Percentiles rank a stretch among this genome's conserved stretches.
phyloP scores from a whole-genome alignment of 2,888 invertebrate species.

The Itoplectis maculator region DNA sequence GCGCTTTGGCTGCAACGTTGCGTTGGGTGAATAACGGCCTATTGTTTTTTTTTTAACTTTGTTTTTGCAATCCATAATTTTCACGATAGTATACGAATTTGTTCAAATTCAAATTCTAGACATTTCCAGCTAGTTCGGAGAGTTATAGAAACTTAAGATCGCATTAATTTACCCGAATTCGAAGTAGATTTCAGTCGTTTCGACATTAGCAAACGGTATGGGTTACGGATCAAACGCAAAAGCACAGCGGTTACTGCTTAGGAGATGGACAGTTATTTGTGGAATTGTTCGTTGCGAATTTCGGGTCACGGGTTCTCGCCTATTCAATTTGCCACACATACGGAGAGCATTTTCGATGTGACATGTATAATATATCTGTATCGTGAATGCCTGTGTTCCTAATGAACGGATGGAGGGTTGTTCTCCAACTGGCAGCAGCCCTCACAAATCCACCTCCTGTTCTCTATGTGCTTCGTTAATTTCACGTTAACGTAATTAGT shows the following conservation, averaged over 20 bases:
- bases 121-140: not conserved
- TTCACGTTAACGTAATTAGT: slow-evolving; percentile 64
- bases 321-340: slow-evolving; percentile 11
- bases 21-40: slow-evolving; percentile 25
- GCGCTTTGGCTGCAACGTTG: slow-evolving; percentile 49
- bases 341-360: slow-evolving; percentile 17
- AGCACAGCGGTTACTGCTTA: not conserved
- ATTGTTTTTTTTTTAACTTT: not conserved
- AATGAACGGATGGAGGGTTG: slow-evolving; percentile 60
- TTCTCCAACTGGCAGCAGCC: slow-evolving; percentile 53
- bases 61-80: too few relatives aligned
- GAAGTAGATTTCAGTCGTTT: not conserved
- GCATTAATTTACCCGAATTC: not conserved
- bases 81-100: too few relatives aligned
- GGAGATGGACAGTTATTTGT: not conserved
- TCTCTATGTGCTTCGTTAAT: slow-evolving; percentile 61
- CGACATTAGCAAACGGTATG: not conserved
- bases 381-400: slow-evolving; percentile 37
- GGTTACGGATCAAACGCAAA: not conserved
- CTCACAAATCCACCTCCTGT: slow-evolving; percentile 54
- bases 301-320: slow-evolving; percentile 11
- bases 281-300: slow-evolving; percentile 35
- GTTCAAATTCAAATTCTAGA: not conserved
- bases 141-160: not conserved
- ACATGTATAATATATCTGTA: slow-evolving; percentile 5